phyloP scores from a whole-genome alignment of 2,113 vertebrate genomes.

The Dasyornis broadbenti region DNA sequence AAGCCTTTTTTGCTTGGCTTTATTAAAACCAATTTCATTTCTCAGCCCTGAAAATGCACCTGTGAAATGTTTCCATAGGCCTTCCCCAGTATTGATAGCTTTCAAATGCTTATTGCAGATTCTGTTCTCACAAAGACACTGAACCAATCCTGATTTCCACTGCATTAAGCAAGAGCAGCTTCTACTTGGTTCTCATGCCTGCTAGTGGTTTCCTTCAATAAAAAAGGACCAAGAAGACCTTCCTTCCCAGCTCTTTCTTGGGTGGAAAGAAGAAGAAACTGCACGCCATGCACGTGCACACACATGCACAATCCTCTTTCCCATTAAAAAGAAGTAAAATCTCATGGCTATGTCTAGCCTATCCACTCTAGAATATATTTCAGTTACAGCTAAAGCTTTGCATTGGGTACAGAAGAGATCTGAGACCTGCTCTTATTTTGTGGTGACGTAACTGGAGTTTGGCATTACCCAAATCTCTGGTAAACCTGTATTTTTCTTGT shows the following conservation, averaged over 20 bases:
- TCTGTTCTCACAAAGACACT: neutral
- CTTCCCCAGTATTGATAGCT: neutral
- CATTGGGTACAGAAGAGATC: neutral
- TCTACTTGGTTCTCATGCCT: neutral
- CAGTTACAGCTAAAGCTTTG: neutral
- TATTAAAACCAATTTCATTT: constrained; percentile 35
- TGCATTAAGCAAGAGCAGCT: neutral
- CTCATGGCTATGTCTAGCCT: neutral
- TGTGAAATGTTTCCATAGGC: neutral
- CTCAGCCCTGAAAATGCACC: neutral
- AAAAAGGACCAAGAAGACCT: neutral
- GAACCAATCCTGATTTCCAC: neutral
- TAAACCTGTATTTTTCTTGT: neutral
- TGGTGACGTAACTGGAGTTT: neutral
- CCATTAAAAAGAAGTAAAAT: neutral
- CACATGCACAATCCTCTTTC: neutral
- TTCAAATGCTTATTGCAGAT: neutral
- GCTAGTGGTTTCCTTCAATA: neutral
- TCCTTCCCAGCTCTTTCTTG: neutral
- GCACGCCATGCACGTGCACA: neutral
- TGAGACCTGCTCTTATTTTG: neutral
- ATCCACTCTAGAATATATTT: neutral
- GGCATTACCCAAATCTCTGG: neutral
- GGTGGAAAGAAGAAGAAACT: neutral
- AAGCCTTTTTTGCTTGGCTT: constrained; percentile 4